phyloP scores from a whole-genome alignment of 2,888 invertebrate species.

The Lepidochrysops patricia region DNA sequence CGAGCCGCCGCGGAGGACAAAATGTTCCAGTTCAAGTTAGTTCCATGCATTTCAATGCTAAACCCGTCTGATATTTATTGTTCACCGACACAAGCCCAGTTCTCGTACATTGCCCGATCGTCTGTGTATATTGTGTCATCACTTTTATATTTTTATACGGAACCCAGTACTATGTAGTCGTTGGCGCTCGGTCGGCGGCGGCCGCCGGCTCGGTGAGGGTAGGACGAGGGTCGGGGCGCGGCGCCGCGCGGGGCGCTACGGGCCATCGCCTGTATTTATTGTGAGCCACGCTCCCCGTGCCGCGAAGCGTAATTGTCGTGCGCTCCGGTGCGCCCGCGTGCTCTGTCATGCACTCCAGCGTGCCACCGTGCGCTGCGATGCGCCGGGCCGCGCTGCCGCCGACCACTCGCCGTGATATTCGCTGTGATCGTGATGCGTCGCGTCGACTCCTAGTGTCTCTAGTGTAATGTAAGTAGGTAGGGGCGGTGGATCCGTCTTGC shows the following conservation, averaged over 20 bases:
- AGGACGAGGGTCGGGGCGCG: background rate
- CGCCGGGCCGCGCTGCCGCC: conserved; percentile 13
- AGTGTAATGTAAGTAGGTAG: conserved; percentile 21
- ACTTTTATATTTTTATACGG: conserved; percentile 10
- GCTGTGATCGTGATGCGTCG: conserved; percentile 24
- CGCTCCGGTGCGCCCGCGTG: background rate
- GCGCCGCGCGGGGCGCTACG: conserved; percentile 12
- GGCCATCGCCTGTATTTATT: conserved; percentile 16
- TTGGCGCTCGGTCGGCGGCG: background rate
- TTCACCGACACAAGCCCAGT: background rate
- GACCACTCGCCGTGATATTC: conserved; percentile 17
- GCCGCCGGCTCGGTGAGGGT: background rate
- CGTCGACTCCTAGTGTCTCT: conserved; percentile 28
- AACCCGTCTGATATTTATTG: background rate
- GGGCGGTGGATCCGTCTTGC: conserved; percentile 36
- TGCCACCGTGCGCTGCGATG: background rate
- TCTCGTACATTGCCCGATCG: conserved; percentile 9
- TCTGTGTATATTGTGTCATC: conserved; percentile 8
- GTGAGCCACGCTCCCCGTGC: conserved; percentile 14
- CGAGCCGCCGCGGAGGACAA: background rate
- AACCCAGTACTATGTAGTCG: background rate
- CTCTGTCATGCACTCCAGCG: background rate
- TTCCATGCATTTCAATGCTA: conserved; percentile 5
- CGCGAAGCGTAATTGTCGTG: conserved; percentile 17
- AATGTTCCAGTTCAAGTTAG: background rate